These are phyloP conservation scores for Drosophila pruinosa DNA, from an alignment of 1,140 invertebrate genomes.

Conservation along the genomic window DNA sequence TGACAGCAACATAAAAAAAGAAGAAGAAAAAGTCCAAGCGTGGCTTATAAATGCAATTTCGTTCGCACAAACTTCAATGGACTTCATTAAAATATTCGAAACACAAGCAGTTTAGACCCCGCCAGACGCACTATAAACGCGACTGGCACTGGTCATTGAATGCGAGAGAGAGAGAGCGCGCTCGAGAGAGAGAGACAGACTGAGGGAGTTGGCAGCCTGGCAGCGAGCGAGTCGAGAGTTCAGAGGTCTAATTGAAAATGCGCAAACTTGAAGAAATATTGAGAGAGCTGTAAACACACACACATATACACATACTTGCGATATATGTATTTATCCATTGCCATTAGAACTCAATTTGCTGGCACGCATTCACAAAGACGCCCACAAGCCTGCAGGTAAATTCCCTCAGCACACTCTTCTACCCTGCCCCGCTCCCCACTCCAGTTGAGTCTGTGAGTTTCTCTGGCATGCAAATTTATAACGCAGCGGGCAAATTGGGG, in stretches of 20 bases:
- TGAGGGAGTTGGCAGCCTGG: slow-evolving; percentile 2
- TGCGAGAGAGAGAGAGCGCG: neutral
- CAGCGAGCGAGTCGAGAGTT: slow-evolving; percentile 49
- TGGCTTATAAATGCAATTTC: slow-evolving; percentile 79
- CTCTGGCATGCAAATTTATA: slow-evolving; percentile 61
- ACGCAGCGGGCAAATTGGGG: slow-evolving; percentile 72
- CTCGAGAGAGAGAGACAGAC: slow-evolving; percentile 7
- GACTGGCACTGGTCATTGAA: slow-evolving; percentile 30
- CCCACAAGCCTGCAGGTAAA: slow-evolving; percentile 49
- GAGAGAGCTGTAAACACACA: slow-evolving; percentile 45
- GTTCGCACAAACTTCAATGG: slow-evolving; percentile 79
- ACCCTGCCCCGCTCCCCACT: neutral
- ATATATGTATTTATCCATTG: slow-evolving; percentile 37
- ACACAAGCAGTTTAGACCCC: slow-evolving; percentile 72
- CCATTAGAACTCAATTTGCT: slow-evolving; percentile 77
- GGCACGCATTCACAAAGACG: slow-evolving; percentile 53
- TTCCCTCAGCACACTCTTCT: neutral
- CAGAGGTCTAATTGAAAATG: slow-evolving; percentile 82
- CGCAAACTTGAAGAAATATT: slow-evolving; percentile 77
- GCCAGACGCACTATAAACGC: slow-evolving; percentile 64
- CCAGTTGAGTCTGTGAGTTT: neutral
- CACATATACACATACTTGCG: slow-evolving; percentile 8
- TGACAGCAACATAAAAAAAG: slow-evolving; percentile 77
- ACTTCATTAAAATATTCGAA: slow-evolving; percentile 81
- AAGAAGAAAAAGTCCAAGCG: slow-evolving; percentile 64